Evolutionary conservation across 2,888 invertebrate species (phyloP), one percentile per base, ranked within the genome.

Genomic region (Coelogynopora nodosa): DNA sequence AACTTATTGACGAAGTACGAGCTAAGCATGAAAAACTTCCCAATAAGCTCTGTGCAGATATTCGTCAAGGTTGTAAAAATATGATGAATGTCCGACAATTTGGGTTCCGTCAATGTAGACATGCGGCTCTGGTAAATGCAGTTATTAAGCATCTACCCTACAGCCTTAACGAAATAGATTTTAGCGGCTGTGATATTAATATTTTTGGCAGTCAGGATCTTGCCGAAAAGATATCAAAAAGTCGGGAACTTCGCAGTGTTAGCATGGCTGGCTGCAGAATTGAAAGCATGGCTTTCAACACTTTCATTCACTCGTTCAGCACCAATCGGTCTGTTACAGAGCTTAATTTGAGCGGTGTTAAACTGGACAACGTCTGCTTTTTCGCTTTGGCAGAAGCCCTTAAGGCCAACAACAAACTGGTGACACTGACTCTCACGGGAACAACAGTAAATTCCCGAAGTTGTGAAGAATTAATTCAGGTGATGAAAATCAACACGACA

Each of bases 21-120:
- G 26, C 23, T 18, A 87, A 30, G 18, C 31, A 85, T 0, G 89
- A 89, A 28, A 86, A 88, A 0, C 87, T 90, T 0, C 86, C 89
- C n/a, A 90, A 90, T 1, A 88, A 88, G n/a, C 89, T 90, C 10
- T 90, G 90, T 90, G 89, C 89, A 0, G 89, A 90, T 28, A 87
- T 91, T 23, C 90, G 90, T 84, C 88, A 88, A 18, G 89, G 90
- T 1, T 89, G 90, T 84, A 84, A 88, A 67, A 88, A 89, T 84
- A 90, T 90, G 89, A 85, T 80, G 10, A 87, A 88, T 49, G 89
- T 90, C 0, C 86, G 88, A 31, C 87, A 87, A 1, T 88, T 91
- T 67, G 87, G 89, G 5, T 90, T 91, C 86, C 82, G 88, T 10
- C 83, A 89, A 67, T 89, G 90, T 67, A 87, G 89, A 28, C 88